These are phyloP conservation scores for Rattus norvegicus DNA, from an alignment of 2,113 vertebrate genomes.

Conservation along the genomic window GRCr8 NC_086020.1:39192001-39192500, in stretches of 20 bases:
- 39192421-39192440: not conserved
- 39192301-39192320: not conserved
- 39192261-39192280: not conserved
- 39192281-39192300: not conserved
- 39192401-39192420: not conserved
- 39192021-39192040: not conserved
- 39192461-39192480: not conserved
- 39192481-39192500: not conserved
- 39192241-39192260: not conserved
- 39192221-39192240: not conserved
- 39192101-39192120: not conserved
- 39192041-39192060: not conserved
- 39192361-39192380: not conserved
- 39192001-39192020: not conserved
- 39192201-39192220: not conserved
- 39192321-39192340: not conserved
- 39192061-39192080: conserved; percentile 50
- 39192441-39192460: not conserved
- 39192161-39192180: not conserved
- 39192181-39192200: conserved; percentile 4
- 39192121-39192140: conserved; percentile 53
- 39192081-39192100: conserved; percentile 15
- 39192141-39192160: conserved; percentile 22
- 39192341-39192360: conserved; percentile 9
- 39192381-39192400: not conserved